Evolutionary conservation across 2,888 invertebrate genomes (phyloP).

Genomic region (Neoscelio sp.): DNA sequence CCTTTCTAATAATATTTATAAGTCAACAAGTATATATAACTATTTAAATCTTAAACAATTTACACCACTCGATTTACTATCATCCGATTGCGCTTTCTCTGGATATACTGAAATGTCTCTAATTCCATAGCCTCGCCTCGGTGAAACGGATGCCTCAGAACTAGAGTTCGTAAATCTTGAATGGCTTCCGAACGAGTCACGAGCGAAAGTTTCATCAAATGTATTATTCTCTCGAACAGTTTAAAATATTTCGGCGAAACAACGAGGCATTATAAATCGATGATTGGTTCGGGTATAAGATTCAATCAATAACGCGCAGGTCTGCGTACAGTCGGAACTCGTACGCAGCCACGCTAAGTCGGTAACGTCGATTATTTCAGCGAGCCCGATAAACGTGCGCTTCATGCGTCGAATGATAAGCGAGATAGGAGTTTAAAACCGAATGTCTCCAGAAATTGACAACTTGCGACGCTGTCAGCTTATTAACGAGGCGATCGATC

Average conservation of each 20-base stretch:
- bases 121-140: constrained; percentile 44
- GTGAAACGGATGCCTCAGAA: constrained; percentile 40
- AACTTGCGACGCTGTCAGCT: not conserved
- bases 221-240: constrained; percentile 48
- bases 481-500: not conserved
- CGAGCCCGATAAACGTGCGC: constrained; percentile 41
- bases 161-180: constrained; percentile 56
- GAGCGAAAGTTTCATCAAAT: constrained; percentile 45
- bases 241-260: constrained; percentile 59
- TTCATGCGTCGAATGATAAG: constrained; percentile 42
- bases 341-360: constrained; percentile 20
- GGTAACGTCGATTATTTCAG: constrained; percentile 52
- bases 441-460: constrained; percentile 1
- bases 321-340: too few relatives aligned
- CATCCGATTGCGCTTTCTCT: constrained; percentile 43
- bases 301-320: constrained; percentile 56
- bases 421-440: constrained; percentile 2
- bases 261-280: constrained; percentile 57
- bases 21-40: too few relatives aligned
- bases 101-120: constrained; percentile 49
- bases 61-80: constrained; percentile 51
- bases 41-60: constrained; percentile 44
- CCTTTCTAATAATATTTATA: too few relatives aligned
- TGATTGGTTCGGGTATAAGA: constrained; percentile 46
- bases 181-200: constrained; percentile 46